These are phyloP conservation scores for Agrypnia vestita DNA, from an alignment of 1,140 invertebrate species.

Conservation along the genomic window DNA sequence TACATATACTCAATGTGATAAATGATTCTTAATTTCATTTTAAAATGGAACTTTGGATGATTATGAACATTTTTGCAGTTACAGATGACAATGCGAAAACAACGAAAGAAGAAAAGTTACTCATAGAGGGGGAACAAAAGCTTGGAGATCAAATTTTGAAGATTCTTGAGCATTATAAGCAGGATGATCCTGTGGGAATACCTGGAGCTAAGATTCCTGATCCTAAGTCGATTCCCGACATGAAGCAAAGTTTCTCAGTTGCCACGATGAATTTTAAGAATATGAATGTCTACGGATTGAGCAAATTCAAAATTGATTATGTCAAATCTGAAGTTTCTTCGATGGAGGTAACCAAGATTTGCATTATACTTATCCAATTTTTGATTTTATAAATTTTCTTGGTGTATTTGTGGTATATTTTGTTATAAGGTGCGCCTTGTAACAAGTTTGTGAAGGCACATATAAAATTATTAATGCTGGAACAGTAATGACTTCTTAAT, in stretches of 20 bases:
- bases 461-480: too few species aligned
- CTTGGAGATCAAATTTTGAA: conserved; percentile 81
- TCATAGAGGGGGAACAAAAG: conserved; percentile 74
- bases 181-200: conserved; percentile 84
- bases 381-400: conserved; percentile 19
- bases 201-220: conserved; percentile 85
- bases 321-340: conserved; percentile 78
- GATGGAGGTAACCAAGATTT: conserved; percentile 74
- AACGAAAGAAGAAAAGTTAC: conserved; percentile 8
- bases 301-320: conserved; percentile 83
- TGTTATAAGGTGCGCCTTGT: too few species aligned
- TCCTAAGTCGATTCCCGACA: conserved; percentile 85
- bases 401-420: neutral
- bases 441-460: too few species aligned
- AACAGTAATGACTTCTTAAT: too few species aligned
- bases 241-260: conserved; percentile 81
- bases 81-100: conserved; percentile 1
- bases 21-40: too few species aligned
- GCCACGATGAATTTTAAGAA: conserved; percentile 82
- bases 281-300: conserved; percentile 82
- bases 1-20: too few species aligned
- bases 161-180: conserved; percentile 87
- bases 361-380: neutral
- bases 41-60: too few species aligned
- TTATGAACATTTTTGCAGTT: neutral